Base-by-base conservation (phyloP, 2,888 invertebrate genomes). In the Chalcosyrphus nemorum region DNA sequence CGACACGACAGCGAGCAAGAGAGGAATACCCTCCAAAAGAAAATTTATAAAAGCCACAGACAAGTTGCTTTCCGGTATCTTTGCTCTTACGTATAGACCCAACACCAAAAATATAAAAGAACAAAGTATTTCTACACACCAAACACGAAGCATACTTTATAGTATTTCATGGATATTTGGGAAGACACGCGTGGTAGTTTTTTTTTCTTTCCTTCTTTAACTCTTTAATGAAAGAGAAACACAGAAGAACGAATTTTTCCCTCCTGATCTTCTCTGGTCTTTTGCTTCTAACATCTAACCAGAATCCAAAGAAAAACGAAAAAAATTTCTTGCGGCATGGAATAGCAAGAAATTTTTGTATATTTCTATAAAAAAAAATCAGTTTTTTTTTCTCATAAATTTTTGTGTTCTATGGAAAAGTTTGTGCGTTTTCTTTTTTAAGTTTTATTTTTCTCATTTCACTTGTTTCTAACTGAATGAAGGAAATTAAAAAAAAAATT, bases 291-390 rank as follows among this genome's bases (percentile, higher is more conserved):
- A 24, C 56, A 11, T 54, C 17, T 27, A 43, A 61, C 52, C 15
- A 54, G 13, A 61, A 45, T 47, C 7, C 19, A 24, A 24, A 24
- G n/a, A 24, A 24, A 24, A 24, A 24, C 2, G 4, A 24, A 24
- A 68, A n/a, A 74, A 84, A 81, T 86, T 86, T 80, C 82, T 86
- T 87, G 86, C 87, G 86, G 81, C 87, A 86, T 87, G 86, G 87
- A 86, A 84, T 87, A 87, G 87, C 86, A 84, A 84, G 81, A 77
- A 78, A 71, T 80, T 76, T 59, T 63, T n/a, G n/a, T n/a, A 21
- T 70, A 61, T 54, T 24, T 47, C 38, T 38, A 57, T 27, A 47
- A 57, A 56, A 54, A 21, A 32, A 13, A n/a, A n/a, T n/a, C n/a
- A n/a, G 2, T 54, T 43, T 27, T 56, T 68, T 13, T 54, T 19